Percentiles rank a stretch among this genome's conserved stretches.
Evolutionary conservation across 2,797 vertebrate genomes (phyloP).

Genomic region (Darevskia nairensis): DNA sequence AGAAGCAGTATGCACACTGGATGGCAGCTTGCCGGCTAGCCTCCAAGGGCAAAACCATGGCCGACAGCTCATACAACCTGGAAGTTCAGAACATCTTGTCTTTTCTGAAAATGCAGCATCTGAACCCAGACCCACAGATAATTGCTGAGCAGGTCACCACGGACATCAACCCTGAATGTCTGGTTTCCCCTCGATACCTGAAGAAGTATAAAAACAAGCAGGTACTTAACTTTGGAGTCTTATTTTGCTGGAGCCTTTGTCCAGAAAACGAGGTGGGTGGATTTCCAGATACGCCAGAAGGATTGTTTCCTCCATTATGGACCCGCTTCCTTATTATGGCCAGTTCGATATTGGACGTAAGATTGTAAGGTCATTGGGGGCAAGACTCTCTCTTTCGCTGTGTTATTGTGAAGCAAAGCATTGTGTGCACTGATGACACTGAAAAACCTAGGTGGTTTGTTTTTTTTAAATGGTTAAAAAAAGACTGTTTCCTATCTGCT

Average conservation of each 20-base stretch:
- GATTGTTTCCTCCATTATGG: too few relatives aligned
- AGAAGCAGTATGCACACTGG: constrained; percentile 99
- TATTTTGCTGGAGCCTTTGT: background rate
- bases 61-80: constrained; percentile 95
- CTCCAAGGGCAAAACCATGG: constrained; percentile 99
- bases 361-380: background rate
- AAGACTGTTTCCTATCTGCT: background rate
- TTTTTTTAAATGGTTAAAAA: too few relatives aligned
- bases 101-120: constrained; percentile 99
- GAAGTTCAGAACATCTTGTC: constrained; percentile 99
- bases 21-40: constrained; percentile 98
- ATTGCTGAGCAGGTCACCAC: constrained; percentile 93
- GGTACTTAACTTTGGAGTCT: constrained; percentile 75
- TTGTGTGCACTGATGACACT: too few relatives aligned
- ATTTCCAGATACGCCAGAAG: background rate
- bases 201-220: constrained; percentile 99
- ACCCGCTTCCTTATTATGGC: background rate
- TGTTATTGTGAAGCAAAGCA: too few relatives aligned
- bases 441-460: too few relatives aligned
- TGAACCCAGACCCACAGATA: constrained; percentile 96
- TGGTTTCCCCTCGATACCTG: constrained; percentile 96
- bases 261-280: background rate
- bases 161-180: constrained; percentile 95
- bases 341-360: background rate
- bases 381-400: too few relatives aligned